Evolutionary conservation across 1,140 invertebrate species (phyloP).

Genomic region (Cotesia vestalis): DNA sequence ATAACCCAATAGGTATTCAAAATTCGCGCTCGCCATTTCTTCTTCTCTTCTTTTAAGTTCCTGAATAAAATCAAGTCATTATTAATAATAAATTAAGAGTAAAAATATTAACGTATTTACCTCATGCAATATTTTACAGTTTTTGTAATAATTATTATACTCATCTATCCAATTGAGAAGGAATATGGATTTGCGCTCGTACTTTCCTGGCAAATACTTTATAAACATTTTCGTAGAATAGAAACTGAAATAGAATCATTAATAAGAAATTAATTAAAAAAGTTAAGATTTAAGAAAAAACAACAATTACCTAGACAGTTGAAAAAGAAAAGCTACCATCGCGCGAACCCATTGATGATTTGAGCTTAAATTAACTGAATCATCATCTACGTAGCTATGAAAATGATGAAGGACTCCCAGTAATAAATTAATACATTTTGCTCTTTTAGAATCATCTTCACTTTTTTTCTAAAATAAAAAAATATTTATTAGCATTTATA

Average conservation of each 20-base stretch:
- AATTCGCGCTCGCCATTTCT: too few relatives aligned
- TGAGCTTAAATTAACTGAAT: background rate
- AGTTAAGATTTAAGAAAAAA: background rate
- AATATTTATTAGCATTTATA: background rate
- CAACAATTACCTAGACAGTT: slow-evolving; percentile 1
- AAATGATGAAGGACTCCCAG: slow-evolving; percentile 14
- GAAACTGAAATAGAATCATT: background rate
- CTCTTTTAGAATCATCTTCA: background rate
- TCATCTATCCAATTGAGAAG: too few relatives aligned
- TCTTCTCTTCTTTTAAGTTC: too few relatives aligned
- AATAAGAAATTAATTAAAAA: background rate
- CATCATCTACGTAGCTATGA: background rate
- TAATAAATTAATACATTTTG: slow-evolving; percentile 2
- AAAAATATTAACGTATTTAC: too few relatives aligned
- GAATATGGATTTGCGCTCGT: too few relatives aligned
- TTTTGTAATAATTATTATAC: too few relatives aligned
- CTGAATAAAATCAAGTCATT: too few relatives aligned
- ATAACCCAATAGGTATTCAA: too few relatives aligned
- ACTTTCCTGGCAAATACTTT: too few relatives aligned
- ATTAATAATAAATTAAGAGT: too few relatives aligned
- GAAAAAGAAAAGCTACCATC: slow-evolving; percentile 16
- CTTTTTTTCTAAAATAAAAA: background rate
- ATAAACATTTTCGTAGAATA: background rate
- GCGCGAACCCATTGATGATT: slow-evolving; percentile 1
- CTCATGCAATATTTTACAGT: too few relatives aligned